Percentiles rank a stretch among this genome's conserved stretches.
These are phyloP conservation scores for Aulostomus chinensis DNA, from an alignment of 2,797 vertebrate species.

Conservation along the genomic window DNA sequence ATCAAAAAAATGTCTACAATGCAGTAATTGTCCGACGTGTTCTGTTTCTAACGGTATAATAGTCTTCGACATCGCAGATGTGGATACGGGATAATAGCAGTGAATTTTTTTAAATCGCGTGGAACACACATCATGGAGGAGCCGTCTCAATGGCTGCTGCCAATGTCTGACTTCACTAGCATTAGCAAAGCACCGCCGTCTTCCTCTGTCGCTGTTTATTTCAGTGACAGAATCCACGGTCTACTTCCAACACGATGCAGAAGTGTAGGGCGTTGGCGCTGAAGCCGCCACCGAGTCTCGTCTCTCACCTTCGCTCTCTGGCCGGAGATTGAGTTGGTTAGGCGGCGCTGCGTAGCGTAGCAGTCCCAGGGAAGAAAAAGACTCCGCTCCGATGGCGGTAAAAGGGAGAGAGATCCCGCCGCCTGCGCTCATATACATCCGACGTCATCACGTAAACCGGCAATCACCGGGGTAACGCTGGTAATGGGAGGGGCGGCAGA, in stretches of 20 bases:
- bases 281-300: not conserved
- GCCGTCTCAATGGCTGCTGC: conserved; percentile 78
- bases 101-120: conserved; percentile 27
- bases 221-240: not conserved
- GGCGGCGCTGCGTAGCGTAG: conserved; percentile 74
- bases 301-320: conserved; percentile 63
- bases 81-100: rapidly evolving
- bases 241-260: not conserved
- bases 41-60: rapidly evolving
- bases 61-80: not conserved
- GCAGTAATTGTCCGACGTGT: not conserved
- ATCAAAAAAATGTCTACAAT: conserved; percentile 3
- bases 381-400: conserved; percentile 92
- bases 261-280: conserved; percentile 7
- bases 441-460: conserved; percentile 91
- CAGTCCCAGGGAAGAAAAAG: conserved; percentile 74
- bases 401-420: conserved; percentile 92
- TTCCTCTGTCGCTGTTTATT: not conserved
- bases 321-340: conserved; percentile 49
- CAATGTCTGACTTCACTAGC: conserved; percentile 57
- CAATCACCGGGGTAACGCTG: conserved; percentile 78
- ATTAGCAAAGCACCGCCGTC: conserved; percentile 52
- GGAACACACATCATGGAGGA: conserved; percentile 71
- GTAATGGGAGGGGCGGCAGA: conserved; percentile 50
- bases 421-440: conserved; percentile 96